phyloP scores from a whole-genome alignment of 2,113 vertebrate species.

The Ceyx cyanopectus region DNA sequence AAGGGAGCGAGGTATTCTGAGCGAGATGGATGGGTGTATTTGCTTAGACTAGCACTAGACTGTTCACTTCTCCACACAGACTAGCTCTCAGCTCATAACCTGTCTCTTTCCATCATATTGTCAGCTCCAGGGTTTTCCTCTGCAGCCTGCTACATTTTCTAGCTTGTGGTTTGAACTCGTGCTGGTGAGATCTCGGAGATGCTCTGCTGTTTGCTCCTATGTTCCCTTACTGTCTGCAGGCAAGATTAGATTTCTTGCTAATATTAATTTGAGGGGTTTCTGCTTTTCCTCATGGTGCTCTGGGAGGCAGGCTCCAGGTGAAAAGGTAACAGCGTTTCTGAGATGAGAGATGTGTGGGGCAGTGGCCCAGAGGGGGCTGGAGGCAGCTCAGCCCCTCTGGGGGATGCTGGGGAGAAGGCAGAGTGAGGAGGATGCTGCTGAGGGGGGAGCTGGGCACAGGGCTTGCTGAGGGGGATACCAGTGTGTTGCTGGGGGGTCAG shows the following conservation, averaged over 20 bases:
- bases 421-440: not conserved
- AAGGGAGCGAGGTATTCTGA: not conserved
- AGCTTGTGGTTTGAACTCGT: not conserved
- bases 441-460: not conserved
- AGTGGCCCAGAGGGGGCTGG: not conserved
- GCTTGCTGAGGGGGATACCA: not conserved
- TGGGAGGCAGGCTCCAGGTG: not conserved
- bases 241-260: not conserved
- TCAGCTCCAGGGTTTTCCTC: not conserved
- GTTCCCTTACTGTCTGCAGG: not conserved
- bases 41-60: not conserved
- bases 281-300: not conserved
- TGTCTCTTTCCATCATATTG: not conserved
- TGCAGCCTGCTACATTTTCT: not conserved
- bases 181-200: not conserved
- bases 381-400: not conserved
- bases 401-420: not conserved
- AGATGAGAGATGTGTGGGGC: rapidly evolving
- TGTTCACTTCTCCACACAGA: not conserved
- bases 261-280: not conserved
- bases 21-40: not conserved
- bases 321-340: not conserved
- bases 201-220: not conserved
- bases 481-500: rapidly evolving
- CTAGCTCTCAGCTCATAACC: not conserved